Evolutionary conservation across 2,113 vertebrate genomes (phyloP), one percentile per base, ranked within the genome.

Genomic region (Danionella cerebrum): DNA sequence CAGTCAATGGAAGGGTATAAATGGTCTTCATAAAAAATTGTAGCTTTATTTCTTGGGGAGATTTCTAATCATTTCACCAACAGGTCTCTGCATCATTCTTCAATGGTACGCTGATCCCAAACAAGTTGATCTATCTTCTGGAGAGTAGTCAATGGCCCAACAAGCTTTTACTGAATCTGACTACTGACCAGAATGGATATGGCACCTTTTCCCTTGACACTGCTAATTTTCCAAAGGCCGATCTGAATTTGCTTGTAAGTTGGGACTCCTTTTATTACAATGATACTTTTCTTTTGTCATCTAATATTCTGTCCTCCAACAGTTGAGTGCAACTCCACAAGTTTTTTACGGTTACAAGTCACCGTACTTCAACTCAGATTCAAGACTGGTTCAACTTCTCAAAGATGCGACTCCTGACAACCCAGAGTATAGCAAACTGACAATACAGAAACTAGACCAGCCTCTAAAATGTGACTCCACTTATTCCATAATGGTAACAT

Each of bases 171-270:
- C 35, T 71, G 21, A 87, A 85, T 18, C 72, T 86, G n/a, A 88
- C 85, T 2, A 86, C 86, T 2, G 55, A 86, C 60, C 19, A 1
- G 1, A 16, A 79, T 0, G 88, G 88, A 10, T 3, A 81, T 0
- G 83, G 82, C 4, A 1, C 21, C 2, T 87, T 89, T 72, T 74
- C 81, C 2, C 25, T 62, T 7, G 10, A n/a, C 10, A 62, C 41
- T 8, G 1, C 58, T 1, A 1, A 12, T 5, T 6, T 62, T 18
- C 58, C 41, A 19, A 6, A 33, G 8, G 14, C 9, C 9, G 25
- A 31, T 13, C 14, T 62, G 0, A 21, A 19, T 45, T 1, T 62
- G 1, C 0, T 62, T 1, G 86, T 50, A 48, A 1, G 29, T 45
- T 45, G 3, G 4, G 4, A 8, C 3, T 3, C 1, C n/a, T n/a